Percentiles rank a stretch among this genome's conserved stretches.
Conservation (phyloP, 2,888 invertebrate genomes). For the Notodonta ziczac region DNA sequence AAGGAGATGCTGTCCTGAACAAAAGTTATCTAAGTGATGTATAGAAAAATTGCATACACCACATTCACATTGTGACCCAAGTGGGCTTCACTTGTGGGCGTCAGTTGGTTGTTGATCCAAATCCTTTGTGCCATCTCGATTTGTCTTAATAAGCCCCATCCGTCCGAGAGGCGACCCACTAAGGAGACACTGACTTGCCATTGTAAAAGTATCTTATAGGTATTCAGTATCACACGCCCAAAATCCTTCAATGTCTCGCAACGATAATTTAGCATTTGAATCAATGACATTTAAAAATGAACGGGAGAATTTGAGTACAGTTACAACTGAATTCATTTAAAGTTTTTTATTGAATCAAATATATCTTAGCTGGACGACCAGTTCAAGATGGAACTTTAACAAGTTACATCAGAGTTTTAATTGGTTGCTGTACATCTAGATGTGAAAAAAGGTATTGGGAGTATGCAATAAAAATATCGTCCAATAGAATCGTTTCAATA, state of each 20-base stretch:
- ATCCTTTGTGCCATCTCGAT: slow-evolving; percentile 54
- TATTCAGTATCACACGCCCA: not conserved
- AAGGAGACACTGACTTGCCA: slow-evolving; percentile 40
- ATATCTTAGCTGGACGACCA: not conserved
- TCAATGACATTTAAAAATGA: slow-evolving; percentile 4
- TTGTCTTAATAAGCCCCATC: slow-evolving; percentile 55
- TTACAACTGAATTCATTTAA: not conserved
- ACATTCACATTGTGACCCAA: slow-evolving; percentile 22
- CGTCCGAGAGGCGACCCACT: slow-evolving; percentile 49
- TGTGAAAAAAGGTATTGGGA: too few relatives aligned
- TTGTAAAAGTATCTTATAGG: slow-evolving; percentile 22
- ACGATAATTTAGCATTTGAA: not conserved
- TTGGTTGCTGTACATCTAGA: too few relatives aligned
- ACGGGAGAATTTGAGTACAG: not conserved
- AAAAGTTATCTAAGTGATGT: too few relatives aligned
- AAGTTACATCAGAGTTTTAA: too few relatives aligned
- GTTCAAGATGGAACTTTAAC: not conserved
- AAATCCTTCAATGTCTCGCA: not conserved
- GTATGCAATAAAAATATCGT: not conserved
- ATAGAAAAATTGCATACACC: too few relatives aligned
- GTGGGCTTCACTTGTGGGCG: slow-evolving; percentile 51
- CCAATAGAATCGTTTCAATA: not conserved
- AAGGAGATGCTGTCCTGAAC: too few relatives aligned
- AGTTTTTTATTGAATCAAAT: not conserved
- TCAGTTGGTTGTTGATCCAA: slow-evolving; percentile 53